Percentiles rank a stretch among this genome's conserved stretches.
Evolutionary conservation across 2,113 vertebrate species (phyloP).

Genomic region (Brachirus orientalis): DNA sequence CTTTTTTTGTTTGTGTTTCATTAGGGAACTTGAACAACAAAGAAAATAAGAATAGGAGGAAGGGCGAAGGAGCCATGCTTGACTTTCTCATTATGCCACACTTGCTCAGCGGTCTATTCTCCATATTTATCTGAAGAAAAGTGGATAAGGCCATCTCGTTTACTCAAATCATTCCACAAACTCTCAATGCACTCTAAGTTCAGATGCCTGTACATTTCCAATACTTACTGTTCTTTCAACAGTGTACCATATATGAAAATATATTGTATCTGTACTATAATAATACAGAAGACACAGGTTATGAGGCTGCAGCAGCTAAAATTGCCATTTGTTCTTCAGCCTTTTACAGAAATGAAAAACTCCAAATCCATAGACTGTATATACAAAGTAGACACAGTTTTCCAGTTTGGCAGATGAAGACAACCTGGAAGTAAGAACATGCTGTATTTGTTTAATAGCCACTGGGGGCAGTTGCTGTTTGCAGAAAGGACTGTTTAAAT

Average conservation of each 20-base stretch:
- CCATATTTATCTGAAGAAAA: conserved; percentile 29
- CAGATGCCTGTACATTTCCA: conserved; percentile 6
- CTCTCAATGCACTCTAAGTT: conserved; percentile 9
- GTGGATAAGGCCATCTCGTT: conserved; percentile 44
- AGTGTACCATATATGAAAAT: conserved; percentile 1
- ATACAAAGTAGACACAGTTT: too few relatives aligned
- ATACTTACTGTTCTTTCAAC: not conserved
- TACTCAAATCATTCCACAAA: conserved; percentile 44
- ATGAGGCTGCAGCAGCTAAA: conserved; percentile 19
- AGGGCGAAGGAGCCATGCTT: conserved; percentile 46
- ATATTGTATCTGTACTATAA: conserved; percentile 1
- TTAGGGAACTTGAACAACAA: conserved; percentile 58
- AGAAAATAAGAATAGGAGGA: conserved; percentile 55
- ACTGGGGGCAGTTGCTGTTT: too few relatives aligned
- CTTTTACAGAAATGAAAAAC: conserved; percentile 48
- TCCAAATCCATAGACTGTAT: too few relatives aligned
- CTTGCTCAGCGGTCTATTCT: conserved; percentile 40
- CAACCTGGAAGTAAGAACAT: too few relatives aligned
- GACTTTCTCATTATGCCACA: conserved; percentile 55
- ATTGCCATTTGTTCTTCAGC: conserved; percentile 39
- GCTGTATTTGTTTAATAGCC: too few relatives aligned
- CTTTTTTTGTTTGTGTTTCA: conserved; percentile 55
- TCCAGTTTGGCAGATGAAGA: too few relatives aligned
- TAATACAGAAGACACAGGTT: conserved; percentile 21
- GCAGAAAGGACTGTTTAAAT: too few relatives aligned